Evolutionary conservation across 1,140 invertebrate species (phyloP).

Genomic region (Aphelenchoides fujianensis): DNA sequence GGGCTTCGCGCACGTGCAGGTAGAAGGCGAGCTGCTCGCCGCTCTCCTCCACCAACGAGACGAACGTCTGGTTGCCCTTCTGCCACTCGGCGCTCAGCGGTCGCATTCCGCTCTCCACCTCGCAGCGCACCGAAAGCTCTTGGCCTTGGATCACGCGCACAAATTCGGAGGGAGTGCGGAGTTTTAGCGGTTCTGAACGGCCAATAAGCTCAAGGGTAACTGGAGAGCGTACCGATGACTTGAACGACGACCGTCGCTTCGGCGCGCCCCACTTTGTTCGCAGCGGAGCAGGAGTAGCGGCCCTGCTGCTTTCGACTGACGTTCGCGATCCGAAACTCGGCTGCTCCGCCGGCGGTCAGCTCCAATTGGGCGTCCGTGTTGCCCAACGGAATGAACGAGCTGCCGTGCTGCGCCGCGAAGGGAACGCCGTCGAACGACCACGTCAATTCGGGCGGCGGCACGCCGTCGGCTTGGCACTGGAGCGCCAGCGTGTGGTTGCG

Average conservation of each 20-base stretch:
- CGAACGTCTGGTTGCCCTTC: constrained; percentile 47
- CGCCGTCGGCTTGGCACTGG: constrained; percentile 64
- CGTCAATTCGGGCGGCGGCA: constrained; percentile 64
- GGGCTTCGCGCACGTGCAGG: constrained; percentile 29
- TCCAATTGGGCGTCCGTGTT: neutral
- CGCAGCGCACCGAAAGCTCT: constrained; percentile 30
- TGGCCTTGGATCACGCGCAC: constrained; percentile 42
- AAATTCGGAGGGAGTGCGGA: constrained; percentile 1
- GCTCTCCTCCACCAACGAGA: neutral
- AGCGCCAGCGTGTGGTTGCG: constrained; percentile 60
- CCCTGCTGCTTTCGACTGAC: constrained; percentile 44
- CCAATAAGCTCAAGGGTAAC: no score
- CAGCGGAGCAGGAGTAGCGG: constrained; percentile 53
- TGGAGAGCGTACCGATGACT: constrained; percentile 47
- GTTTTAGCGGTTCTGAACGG: constrained; percentile 33
- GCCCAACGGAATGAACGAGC: constrained; percentile 19
- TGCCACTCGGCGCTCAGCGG: constrained; percentile 62
- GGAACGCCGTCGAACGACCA: constrained; percentile 62
- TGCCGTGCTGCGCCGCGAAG: constrained; percentile 49
- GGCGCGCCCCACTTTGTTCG: constrained; percentile 50
- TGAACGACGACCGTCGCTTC: constrained; percentile 54
- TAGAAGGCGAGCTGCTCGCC: constrained; percentile 17
- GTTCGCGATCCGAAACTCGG: constrained; percentile 25
- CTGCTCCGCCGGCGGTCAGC: neutral
- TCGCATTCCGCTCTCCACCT: constrained; percentile 41